phyloP scores from a whole-genome alignment of 2,113 vertebrate genomes.

The Strigops habroptila region DNA sequence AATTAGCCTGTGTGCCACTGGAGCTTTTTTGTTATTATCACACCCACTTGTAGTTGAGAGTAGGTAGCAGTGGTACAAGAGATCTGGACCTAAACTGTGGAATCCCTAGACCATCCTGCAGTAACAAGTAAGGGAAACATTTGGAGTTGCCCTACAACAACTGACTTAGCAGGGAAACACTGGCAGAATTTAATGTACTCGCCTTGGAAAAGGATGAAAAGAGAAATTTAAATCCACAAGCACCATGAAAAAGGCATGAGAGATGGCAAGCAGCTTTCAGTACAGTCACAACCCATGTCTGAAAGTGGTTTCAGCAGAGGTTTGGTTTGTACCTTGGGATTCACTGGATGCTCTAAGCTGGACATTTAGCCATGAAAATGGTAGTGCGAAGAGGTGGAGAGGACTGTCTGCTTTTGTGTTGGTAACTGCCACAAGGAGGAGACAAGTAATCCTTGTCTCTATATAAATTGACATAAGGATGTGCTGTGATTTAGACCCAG shows the following conservation, averaged over 20 bases:
- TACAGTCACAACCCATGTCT: neutral
- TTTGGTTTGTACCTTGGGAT: neutral
- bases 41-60: neutral
- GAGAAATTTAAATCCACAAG: neutral
- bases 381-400: neutral
- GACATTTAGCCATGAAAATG: neutral
- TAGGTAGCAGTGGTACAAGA: neutral
- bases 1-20: neutral
- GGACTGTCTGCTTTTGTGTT: neutral
- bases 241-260: neutral
- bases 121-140: neutral
- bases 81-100: neutral
- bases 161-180: neutral
- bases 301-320: neutral
- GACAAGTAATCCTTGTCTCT: neutral
- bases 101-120: neutral
- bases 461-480: neutral
- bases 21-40: neutral
- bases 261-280: neutral
- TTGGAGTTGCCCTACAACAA: neutral
- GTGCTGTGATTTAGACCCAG: neutral
- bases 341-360: neutral
- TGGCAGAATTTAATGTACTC: neutral
- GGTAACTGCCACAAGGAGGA: neutral
- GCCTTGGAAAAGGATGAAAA: neutral